Base-by-base conservation (phyloP, 2,113 vertebrate genomes). In the Sapajus apella region DNA sequence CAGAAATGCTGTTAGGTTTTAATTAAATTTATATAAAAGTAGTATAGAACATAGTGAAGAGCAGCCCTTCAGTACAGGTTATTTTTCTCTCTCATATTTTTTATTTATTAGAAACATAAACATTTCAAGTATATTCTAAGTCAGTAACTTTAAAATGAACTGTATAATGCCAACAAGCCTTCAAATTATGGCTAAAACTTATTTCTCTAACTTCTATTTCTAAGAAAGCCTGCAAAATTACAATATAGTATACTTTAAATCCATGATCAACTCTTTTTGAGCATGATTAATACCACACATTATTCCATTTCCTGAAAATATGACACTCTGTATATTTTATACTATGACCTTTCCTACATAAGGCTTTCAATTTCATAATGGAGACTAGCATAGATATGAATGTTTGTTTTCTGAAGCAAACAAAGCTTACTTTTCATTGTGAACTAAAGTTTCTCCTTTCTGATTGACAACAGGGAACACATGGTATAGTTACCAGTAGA, bases 401-500 rank as follows among this genome's bases (percentile, higher is more conserved):
- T 80, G 70, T 79, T 91, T 86, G 3, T n/a, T 95, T 85, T 83
- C 27, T 58, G 61, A 95, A 77, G 10, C 50, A 52, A 45, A 90
- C 7, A 75, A 94, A 96, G 3, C 45, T 92, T 91, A 61, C 16
- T 87, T 25, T 80, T 94, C 75, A 18, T 43, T 77, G 32, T 95
- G 43, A 96, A 85, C 8, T 87, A 40, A 89, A 87, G 30, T 94
- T 96, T 90, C 25, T 80, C 8, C 32, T 91, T 96, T 96, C 72
- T 90, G 56, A 72, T 64, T 85, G 10, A 40, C 25, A 93, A 93
- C 16, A 84, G 9, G 35, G 66, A 87, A 88, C 35, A 94, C 20
- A 88, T 70, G 10, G 94, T 95, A 92, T 94, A 91, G 77, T 55
- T 96, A 91, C 79, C 37, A 94, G 75, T 70, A 81, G 68, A 96